A percentile compares a stretch with the other conserved stretches of the same genome.
Conservation (phyloP, 2,888 invertebrate genomes). For the Orchesellides sinensis region DNA sequence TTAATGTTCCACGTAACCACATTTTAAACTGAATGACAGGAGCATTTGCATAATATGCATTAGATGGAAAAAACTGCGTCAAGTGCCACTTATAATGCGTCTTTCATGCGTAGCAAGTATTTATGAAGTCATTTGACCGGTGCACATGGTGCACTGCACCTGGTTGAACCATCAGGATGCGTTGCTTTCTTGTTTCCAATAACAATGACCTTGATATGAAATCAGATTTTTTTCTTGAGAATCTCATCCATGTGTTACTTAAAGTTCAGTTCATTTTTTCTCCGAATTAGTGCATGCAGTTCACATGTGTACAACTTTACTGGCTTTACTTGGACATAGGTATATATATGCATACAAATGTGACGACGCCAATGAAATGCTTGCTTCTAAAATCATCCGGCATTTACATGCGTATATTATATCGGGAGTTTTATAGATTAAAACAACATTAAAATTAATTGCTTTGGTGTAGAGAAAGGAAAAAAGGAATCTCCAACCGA, state of each 20-base stretch:
- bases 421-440: neutral
- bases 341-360: no score
- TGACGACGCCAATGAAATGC: no score
- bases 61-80: conserved; percentile 22
- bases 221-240: conserved; percentile 21
- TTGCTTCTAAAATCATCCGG: neutral
- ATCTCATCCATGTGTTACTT: no score
- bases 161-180: conserved; percentile 56
- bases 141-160: conserved; percentile 51
- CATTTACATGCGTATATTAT: neutral
- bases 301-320: no score
- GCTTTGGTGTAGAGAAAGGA: neutral
- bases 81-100: conserved; percentile 46
- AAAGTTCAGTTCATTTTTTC: no score
- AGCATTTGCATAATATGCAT: conserved; percentile 40
- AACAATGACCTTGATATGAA: conserved; percentile 54
- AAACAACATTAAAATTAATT: neutral
- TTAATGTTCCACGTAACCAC: neutral
- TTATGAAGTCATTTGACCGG: conserved; percentile 45
- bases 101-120: conserved; percentile 51
- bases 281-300: no score
- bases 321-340: no score
- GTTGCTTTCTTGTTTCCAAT: conserved; percentile 6
- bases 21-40: conserved; percentile 17
- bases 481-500: conserved; percentile 21